These are phyloP conservation scores for Abrostola tripartita DNA, from an alignment of 2,888 invertebrate species.

Conservation along the genomic window DNA sequence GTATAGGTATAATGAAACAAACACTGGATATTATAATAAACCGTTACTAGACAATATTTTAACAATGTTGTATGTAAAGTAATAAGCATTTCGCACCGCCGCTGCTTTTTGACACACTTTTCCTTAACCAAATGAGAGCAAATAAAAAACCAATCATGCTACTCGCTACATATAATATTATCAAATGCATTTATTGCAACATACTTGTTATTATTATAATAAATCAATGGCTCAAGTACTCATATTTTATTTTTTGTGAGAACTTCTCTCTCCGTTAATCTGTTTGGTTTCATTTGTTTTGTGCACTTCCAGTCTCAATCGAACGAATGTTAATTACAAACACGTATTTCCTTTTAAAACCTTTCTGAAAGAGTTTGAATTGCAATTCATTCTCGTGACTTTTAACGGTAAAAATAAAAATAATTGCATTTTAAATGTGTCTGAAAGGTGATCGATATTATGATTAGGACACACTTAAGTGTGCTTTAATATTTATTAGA, in stretches of 20 bases:
- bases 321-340: not conserved
- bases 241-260: slow-evolving; percentile 1
- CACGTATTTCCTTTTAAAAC: not conserved
- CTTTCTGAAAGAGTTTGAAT: not conserved
- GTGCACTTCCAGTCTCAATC: not conserved
- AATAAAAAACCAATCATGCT: no score
- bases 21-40: no score
- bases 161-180: not conserved
- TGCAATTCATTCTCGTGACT: not conserved
- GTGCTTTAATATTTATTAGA: no score
- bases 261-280: slow-evolving; percentile 3
- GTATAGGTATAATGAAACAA: no score
- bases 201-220: not conserved
- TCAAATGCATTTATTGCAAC: not conserved
- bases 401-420: not conserved
- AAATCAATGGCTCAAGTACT: not conserved
- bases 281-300: slow-evolving; percentile 3
- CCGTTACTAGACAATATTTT: no score
- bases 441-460: no score
- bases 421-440: not conserved
- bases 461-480: no score
- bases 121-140: no score
- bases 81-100: no score
- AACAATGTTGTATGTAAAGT: no score
- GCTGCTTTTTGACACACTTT: no score